Evolutionary conservation across 1,140 invertebrate genomes (phyloP), one percentile per base, ranked within the genome.

Genomic region (Drosophila miranda): DNA sequence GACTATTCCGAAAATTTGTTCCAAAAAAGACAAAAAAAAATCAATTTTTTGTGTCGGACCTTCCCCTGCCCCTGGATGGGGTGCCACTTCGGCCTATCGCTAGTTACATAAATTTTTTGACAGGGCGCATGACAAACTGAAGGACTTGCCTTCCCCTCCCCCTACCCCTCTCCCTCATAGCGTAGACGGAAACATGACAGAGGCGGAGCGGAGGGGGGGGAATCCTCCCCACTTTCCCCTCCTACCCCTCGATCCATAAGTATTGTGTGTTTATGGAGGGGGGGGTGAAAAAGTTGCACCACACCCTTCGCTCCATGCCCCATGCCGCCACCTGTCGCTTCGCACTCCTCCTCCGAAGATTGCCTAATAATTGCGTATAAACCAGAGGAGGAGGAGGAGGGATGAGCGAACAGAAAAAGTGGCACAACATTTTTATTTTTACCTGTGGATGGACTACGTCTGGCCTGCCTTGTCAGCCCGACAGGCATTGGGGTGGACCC

Each of bases 121-220:
- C 72, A 76, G 68, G 58, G 58, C 71, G 77, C 77, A 79, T 79
- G 76, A 75, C 71, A 79, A 63, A 75, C 45, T 55, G 55, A 63
- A 34, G 30, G 44, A 43, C 38, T 61, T 53, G 6, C 38, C 57
- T 54, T 9, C 46, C 21, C 43, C 52, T 28, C 6, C 16, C 19
- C 19, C 19, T 19, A 0, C 2, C 19, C 19, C 19, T 19, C 19
- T 2, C 19, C 19, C 19, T 28, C 28, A 6, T 50, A 28, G 21
- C 19, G 42, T 46, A 67, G 50, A 68, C 64, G 64, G 63, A 38
- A 46, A 16, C 16, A 41, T 9, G 28, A 51, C 14, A 45, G 14
- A 45, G 9, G 14, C 9, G 14, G 44, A 9, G 6, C 6, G 8
- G 16, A 3, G 23, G 23, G 23, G 23, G 4, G 23, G 43, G 23